Evolutionary conservation across 2,113 vertebrate genomes (phyloP).

Genomic region (Cyprinodon tularosa): DNA sequence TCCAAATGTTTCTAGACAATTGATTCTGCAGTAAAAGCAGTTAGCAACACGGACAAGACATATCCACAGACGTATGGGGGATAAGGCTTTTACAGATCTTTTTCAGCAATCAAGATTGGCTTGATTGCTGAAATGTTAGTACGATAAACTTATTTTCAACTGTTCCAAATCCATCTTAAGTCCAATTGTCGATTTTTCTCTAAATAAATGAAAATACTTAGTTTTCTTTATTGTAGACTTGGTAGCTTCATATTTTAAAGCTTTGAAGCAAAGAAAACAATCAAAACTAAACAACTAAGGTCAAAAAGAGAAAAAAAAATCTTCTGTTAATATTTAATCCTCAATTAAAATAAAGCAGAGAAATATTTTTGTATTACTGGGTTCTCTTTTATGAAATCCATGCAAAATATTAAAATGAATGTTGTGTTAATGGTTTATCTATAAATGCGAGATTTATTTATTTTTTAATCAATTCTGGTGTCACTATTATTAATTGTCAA

Average conservation of each 20-base stretch:
- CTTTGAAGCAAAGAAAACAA: not conserved
- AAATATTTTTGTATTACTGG: too few relatives aligned
- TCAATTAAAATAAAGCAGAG: too few relatives aligned
- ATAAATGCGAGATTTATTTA: too few relatives aligned
- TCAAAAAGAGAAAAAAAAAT: too few relatives aligned
- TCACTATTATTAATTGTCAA: too few relatives aligned
- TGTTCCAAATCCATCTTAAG: not conserved
- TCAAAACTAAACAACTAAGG: too few relatives aligned
- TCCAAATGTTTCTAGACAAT: constrained; percentile 22
- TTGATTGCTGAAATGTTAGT: not conserved
- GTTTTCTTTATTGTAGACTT: too few relatives aligned
- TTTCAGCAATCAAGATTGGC: not conserved
- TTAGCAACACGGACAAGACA: constrained; percentile 5
- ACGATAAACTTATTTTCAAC: not conserved
- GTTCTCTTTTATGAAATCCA: too few relatives aligned
- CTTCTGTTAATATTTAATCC: too few relatives aligned
- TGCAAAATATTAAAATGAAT: too few relatives aligned
- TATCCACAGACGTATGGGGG: not conserved
- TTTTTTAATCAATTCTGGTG: not conserved
- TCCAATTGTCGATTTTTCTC: not conserved
- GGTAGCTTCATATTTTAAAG: not conserved
- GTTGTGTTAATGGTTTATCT: too few relatives aligned
- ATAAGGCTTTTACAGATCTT: not conserved
- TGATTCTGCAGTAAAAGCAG: constrained; percentile 7
- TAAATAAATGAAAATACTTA: not conserved